These are phyloP conservation scores for Danio kyathit DNA, from an alignment of 2,797 vertebrate genomes.

Conservation along the genomic window DNA sequence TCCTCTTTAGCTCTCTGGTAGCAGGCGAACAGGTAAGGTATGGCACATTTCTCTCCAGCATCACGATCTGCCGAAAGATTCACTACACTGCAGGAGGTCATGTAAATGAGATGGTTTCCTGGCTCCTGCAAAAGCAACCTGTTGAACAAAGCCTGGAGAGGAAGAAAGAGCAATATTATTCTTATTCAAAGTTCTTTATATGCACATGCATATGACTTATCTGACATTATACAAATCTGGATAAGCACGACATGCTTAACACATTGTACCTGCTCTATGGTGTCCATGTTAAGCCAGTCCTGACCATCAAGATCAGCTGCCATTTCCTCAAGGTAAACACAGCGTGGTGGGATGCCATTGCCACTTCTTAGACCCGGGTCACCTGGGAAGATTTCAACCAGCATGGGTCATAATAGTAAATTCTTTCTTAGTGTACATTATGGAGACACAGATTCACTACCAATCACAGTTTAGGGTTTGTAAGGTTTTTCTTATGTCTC, in stretches of 20 bases:
- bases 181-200: background rate
- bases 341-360: conserved; percentile 94
- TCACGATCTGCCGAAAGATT: conserved; percentile 97
- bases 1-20: conserved; percentile 94
- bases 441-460: background rate
- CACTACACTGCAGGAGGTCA: conserved; percentile 86
- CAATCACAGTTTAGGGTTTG: background rate
- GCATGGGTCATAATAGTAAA: background rate
- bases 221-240: background rate
- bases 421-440: background rate
- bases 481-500: background rate
- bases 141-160: conserved; percentile 89
- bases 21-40: conserved; percentile 93
- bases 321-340: conserved; percentile 95
- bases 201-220: background rate
- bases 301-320: conserved; percentile 93
- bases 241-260: conserved; percentile 13
- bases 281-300: conserved; percentile 99
- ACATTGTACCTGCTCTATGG: conserved; percentile 89
- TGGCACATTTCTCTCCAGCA: conserved; percentile 89
- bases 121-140: conserved; percentile 92
- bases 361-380: conserved; percentile 92
- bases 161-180: conserved; percentile 19
- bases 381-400: conserved; percentile 74
- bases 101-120: conserved; percentile 92